Evolutionary conservation across 2,113 vertebrate genomes (phyloP).

Genomic region (Coreoperca whiteheadi): DNA sequence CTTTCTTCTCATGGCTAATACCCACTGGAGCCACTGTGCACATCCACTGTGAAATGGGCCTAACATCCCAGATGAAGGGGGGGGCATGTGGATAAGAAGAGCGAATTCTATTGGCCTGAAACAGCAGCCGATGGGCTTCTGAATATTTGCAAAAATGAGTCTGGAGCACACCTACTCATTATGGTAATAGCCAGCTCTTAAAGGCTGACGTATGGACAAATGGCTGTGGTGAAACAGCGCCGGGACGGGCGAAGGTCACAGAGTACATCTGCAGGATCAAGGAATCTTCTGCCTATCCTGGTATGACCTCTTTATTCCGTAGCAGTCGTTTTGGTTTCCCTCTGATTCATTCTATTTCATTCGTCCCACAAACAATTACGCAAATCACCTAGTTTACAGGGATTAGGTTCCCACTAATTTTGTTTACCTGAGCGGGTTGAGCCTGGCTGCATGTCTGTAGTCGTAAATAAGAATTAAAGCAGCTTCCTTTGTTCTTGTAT

Average conservation of each 20-base stretch:
- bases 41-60: slow-evolving; percentile 59
- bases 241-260: slow-evolving; percentile 67
- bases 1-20: slow-evolving; percentile 59
- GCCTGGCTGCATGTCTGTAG: slow-evolving; percentile 14
- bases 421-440: slow-evolving; percentile 45
- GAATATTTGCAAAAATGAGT: slow-evolving; percentile 70
- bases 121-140: slow-evolving; percentile 55
- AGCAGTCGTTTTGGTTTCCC: slow-evolving; percentile 51
- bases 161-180: slow-evolving; percentile 78
- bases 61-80: slow-evolving; percentile 52
- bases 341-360: slow-evolving; percentile 16
- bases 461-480: slow-evolving; percentile 3
- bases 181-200: slow-evolving; percentile 76
- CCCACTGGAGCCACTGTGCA: slow-evolving; percentile 66
- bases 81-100: slow-evolving; percentile 38
- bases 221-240: slow-evolving; percentile 71
- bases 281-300: slow-evolving; percentile 51
- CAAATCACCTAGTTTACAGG: slow-evolving; percentile 47
- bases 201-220: slow-evolving; percentile 80
- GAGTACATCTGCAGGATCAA: slow-evolving; percentile 57
- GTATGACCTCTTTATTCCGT: slow-evolving; percentile 44
- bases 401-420: slow-evolving; percentile 46
- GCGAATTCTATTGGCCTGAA: slow-evolving; percentile 54
- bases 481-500: background rate
- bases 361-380: slow-evolving; percentile 27